Evolutionary conservation across 2,797 vertebrate genomes (phyloP).

Genomic region (Pseudochromis fuscus): DNA sequence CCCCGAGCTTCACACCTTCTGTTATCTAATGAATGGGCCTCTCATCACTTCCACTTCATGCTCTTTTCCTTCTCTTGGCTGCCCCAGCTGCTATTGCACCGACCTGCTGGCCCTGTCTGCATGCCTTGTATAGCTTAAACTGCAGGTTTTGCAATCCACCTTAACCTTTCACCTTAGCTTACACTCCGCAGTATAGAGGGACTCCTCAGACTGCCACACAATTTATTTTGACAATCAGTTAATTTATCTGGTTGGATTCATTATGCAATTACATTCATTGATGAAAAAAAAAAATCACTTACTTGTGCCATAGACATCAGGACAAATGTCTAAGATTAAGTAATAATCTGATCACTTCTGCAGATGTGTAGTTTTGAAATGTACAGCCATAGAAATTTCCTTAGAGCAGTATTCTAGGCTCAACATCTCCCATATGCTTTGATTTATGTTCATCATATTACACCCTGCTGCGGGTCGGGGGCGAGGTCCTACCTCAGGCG

Average conservation of each 20-base stretch:
- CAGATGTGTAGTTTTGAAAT: background rate
- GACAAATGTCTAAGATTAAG: background rate
- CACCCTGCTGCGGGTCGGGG: too few species aligned
- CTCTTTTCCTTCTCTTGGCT: conserved; percentile 19
- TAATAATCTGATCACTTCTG: background rate
- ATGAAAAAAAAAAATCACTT: background rate
- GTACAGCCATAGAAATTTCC: background rate
- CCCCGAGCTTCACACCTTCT: conserved; percentile 45
- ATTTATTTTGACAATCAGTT: background rate
- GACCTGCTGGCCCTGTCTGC: background rate
- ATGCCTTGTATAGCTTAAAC: conserved; percentile 1
- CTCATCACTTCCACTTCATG: conserved; percentile 48
- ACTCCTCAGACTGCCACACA: background rate
- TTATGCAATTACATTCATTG: background rate
- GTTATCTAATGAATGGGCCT: conserved; percentile 38
- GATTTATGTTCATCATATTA: background rate
- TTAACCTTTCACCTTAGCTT: conserved; percentile 6
- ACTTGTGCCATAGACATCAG: background rate
- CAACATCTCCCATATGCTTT: background rate
- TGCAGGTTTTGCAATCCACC: conserved; percentile 17
- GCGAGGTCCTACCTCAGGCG: too few species aligned
- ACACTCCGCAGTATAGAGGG: background rate
- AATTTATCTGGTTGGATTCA: background rate
- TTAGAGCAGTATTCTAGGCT: background rate
- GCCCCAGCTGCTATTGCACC: conserved; percentile 43